Evolutionary conservation across 1,140 invertebrate genomes (phyloP).

Genomic region (Apis cerana): DNA sequence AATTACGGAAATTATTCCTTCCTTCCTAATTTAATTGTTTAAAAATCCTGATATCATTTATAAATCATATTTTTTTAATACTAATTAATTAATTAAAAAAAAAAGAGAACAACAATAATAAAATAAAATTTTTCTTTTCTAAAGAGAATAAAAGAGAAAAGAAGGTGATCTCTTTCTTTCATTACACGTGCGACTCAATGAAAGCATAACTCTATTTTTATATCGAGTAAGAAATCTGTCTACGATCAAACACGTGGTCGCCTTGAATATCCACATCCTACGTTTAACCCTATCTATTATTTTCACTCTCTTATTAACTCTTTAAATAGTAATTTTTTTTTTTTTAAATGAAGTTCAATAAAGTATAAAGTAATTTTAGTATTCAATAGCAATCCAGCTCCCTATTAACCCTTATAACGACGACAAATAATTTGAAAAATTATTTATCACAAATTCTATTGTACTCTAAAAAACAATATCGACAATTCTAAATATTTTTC

Average conservation of each 20-base stretch:
- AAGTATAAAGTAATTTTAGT: neutral
- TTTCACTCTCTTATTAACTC: neutral
- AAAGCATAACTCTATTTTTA: slow-evolving; percentile 37
- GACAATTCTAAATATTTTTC: too few relatives aligned
- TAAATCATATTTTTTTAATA: too few relatives aligned
- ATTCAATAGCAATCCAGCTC: too few relatives aligned
- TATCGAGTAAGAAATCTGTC: slow-evolving; percentile 8
- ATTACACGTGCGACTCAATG: slow-evolving; percentile 15
- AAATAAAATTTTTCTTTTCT: neutral
- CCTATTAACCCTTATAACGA: too few relatives aligned
- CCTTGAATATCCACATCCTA: neutral
- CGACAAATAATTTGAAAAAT: too few relatives aligned
- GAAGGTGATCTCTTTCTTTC: neutral
- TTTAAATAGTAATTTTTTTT: too few relatives aligned
- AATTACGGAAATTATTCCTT: too few relatives aligned
- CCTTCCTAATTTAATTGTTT: neutral
- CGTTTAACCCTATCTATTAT: neutral
- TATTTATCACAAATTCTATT: too few relatives aligned
- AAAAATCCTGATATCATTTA: neutral
- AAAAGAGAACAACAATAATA: too few relatives aligned
- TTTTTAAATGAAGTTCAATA: too few relatives aligned
- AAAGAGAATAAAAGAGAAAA: too few relatives aligned
- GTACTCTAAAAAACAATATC: too few relatives aligned
- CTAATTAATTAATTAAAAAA: neutral
- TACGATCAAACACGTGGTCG: slow-evolving; percentile 19